Evolutionary conservation across 1,140 invertebrate species (phyloP), one percentile per base, ranked within the genome.

Genomic region (Dinoponera quadriceps): DNA sequence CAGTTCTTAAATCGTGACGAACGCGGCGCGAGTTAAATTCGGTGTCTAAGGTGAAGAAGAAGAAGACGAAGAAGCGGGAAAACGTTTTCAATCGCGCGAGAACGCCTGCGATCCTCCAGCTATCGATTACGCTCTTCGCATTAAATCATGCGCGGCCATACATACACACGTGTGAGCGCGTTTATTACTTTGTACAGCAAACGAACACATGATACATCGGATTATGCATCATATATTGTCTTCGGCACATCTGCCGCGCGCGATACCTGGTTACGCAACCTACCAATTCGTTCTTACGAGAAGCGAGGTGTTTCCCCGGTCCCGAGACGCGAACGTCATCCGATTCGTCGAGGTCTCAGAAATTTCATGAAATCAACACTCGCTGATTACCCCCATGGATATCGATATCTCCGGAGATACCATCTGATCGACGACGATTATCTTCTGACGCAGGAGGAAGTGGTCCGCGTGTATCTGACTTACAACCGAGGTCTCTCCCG

Each of bases 241-340:
- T 20, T 55, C 54, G 54, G 3, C 54, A 55, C 54, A 55, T 29
- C 16, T 49, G 11, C 16, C 0, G n/a, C 48, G n/a, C 0, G n/a
- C 48, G n/a, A 55, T 68, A 68, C 57, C 29, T 44, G 4, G 7
- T 44, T 44, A 44, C 3, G 33, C 25, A 29, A 71, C 14, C 16
- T 29, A n/a, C 44, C 65, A n/a, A n/a, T n/a, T n/a, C 57, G 44
- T 69, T 78, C 25, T 68, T 69, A 27, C 4, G 9, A 55, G 9
- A 55, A 54, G 20, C n/a, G 16, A 33, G 5, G 11, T 63, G 57
- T 69, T 69, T n/a, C 27, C 33, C 33, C 27, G 27, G 9, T 80
- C 14, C 16, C 20, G 22, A 69, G 20, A 18, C 18, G 4, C 33
- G 33, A 77, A 0, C 14, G 49, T 22, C 22, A 44, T 16, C 11